Evolutionary conservation across 2,113 vertebrate genomes (phyloP), one percentile per base, ranked within the genome.

Genomic region (Podarcis raffonei): DNA sequence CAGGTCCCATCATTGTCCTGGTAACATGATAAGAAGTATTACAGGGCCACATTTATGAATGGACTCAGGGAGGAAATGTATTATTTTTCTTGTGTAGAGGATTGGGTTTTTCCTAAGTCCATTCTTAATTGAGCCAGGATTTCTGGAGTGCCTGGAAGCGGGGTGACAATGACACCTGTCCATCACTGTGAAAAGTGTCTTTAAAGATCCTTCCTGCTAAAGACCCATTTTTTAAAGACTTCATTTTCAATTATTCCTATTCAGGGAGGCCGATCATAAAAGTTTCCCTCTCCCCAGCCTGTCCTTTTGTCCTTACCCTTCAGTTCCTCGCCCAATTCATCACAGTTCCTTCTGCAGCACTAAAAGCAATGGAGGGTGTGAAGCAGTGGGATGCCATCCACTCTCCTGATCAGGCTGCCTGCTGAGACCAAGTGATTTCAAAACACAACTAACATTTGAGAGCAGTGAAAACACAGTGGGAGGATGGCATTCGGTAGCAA

Each of bases 381-480:
- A 90, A 76, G 5, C 35, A 71, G 35, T 76, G 87, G 27, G 32
- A 90, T 89, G 65, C 0, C 0, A 76, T 68, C 30, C 75, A 16
- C 84, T 76, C 84, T 84, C 20, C 66, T 62, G 42, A 81, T 90
- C 53, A 87, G n/a, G 9, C 6, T 86, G 30, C 22, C 57, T 6
- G n/a, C 79, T 71, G 93, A 92, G 84, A 89, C 5, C 0, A 2
- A 88, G 37, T 25, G 84, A 80, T 53, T 90, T 91, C 71, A 90
- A 93, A 90, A 91, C 76, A 32, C 22, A 81, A 74, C 39, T 88
- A 84, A 89, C 65, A 59, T 92, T 89, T 85, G 62, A 89, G 65
- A 92, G 87, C 84, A 48, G 22, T 57, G 84, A 87, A 59, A 79
- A 66, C 35, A 91, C 72, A 77, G 23, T n/a, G 59, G 15, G 35